phyloP scores from a whole-genome alignment of 2,888 invertebrate species.

The Craniophora ligustri region DNA sequence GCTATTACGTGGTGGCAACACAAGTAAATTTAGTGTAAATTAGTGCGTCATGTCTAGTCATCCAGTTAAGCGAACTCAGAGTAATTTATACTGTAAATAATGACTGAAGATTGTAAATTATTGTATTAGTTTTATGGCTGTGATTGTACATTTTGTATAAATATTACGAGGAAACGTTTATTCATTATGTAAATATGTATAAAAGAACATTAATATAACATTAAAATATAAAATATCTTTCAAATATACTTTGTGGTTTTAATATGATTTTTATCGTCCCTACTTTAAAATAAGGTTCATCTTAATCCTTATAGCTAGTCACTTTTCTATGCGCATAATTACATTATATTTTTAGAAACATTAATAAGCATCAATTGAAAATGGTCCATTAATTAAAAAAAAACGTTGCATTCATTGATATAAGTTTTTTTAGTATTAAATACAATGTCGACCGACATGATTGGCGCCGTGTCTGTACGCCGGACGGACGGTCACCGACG shows the following conservation, averaged over 20 bases:
- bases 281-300: neutral
- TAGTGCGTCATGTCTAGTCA: constrained; percentile 67
- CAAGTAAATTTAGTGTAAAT: constrained; percentile 67
- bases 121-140: constrained; percentile 36
- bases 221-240: constrained; percentile 34
- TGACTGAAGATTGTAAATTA: constrained; percentile 21
- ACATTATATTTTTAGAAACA: no score
- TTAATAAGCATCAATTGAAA: no score
- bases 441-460: no score
- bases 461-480: no score
- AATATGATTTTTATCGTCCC: constrained; percentile 5
- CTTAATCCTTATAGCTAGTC: neutral
- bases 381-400: no score
- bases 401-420: no score
- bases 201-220: constrained; percentile 40
- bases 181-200: constrained; percentile 50
- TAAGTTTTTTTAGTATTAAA: no score
- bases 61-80: constrained; percentile 17
- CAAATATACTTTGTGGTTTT: constrained; percentile 38
- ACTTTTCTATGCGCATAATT: neutral
- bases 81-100: constrained; percentile 11
- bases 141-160: constrained; percentile 42
- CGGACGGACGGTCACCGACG: no score
- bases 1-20: constrained; percentile 95
- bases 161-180: constrained; percentile 6